Conservation (phyloP, 2,113 vertebrate genomes). For the Conger conger region DNA sequence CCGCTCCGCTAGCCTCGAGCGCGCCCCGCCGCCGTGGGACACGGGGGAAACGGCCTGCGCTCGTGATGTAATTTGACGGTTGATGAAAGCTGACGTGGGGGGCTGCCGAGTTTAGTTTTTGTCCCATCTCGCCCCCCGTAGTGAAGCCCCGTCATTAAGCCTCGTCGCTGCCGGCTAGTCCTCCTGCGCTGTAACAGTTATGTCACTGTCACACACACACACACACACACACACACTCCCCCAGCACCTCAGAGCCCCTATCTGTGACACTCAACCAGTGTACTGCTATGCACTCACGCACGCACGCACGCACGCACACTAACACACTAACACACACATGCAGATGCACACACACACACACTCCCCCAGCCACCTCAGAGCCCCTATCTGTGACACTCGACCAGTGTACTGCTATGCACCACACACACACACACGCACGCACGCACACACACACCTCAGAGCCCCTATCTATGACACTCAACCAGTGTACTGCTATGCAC, state of each 20-base stretch:
- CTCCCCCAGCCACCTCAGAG: background rate
- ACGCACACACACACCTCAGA: background rate
- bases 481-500: background rate
- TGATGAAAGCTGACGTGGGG: slow-evolving; percentile 49
- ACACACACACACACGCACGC: too few species aligned
- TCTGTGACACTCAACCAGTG: background rate
- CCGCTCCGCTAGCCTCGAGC: slow-evolving; percentile 33
- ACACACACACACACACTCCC: too few species aligned
- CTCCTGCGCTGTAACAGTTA: slow-evolving; percentile 18
- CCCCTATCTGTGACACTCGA: too few species aligned
- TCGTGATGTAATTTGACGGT: slow-evolving; percentile 57
- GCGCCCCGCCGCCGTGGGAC: slow-evolving; percentile 19
- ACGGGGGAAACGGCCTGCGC: slow-evolving; percentile 26
- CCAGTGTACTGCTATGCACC: background rate
- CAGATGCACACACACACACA: too few species aligned
- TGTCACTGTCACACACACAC: slow-evolving; percentile 31
- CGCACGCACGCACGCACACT: background rate
- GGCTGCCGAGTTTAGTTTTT: background rate
- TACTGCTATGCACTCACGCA: background rate
- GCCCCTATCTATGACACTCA: too few species aligned
- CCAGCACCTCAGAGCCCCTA: background rate
- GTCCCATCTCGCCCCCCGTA: background rate
- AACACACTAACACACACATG: background rate
- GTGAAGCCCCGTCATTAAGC: background rate
- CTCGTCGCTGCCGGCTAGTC: background rate